Conservation (phyloP, 2,113 vertebrate species). For the Alligator mississippiensis region DNA sequence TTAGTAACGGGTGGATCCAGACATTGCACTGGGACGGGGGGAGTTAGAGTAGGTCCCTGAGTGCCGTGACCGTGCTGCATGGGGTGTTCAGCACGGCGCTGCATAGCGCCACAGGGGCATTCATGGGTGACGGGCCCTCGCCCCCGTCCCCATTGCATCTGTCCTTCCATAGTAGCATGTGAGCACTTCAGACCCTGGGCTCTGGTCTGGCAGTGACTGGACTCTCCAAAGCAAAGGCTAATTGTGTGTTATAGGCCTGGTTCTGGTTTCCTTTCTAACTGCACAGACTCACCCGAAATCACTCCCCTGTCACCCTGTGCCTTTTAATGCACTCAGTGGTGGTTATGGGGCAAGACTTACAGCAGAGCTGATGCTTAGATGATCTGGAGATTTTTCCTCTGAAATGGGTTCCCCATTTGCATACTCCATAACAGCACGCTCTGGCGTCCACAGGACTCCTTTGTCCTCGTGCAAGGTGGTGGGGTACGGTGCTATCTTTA, state of each 20-base stretch:
- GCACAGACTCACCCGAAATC: neutral
- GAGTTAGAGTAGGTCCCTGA: too few species aligned
- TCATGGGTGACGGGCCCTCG: too few species aligned
- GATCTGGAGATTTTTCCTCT: neutral
- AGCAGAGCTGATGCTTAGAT: fast-evolving
- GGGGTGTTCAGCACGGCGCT: too few species aligned
- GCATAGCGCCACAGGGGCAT: too few species aligned
- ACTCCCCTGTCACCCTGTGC: neutral
- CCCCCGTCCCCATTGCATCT: too few species aligned
- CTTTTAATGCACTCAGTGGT: fast-evolving
- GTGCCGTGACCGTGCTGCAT: too few species aligned
- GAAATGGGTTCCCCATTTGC: neutral
- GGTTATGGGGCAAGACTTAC: neutral
- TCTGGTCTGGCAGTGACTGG: neutral
- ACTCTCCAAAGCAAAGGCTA: neutral
- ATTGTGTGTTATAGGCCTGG: constrained; percentile 4
- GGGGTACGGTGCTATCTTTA: too few species aligned
- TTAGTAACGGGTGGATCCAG: neutral
- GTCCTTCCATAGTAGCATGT: too few species aligned
- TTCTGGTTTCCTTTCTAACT: neutral
- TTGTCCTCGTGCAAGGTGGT: too few species aligned
- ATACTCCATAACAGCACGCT: too few species aligned
- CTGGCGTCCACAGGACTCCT: too few species aligned
- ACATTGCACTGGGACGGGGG: too few species aligned
- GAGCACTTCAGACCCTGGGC: neutral